These are phyloP conservation scores for Leucoraja erinaceus DNA, from an alignment of 2,113 vertebrate genomes.

Conservation along the genomic window DNA sequence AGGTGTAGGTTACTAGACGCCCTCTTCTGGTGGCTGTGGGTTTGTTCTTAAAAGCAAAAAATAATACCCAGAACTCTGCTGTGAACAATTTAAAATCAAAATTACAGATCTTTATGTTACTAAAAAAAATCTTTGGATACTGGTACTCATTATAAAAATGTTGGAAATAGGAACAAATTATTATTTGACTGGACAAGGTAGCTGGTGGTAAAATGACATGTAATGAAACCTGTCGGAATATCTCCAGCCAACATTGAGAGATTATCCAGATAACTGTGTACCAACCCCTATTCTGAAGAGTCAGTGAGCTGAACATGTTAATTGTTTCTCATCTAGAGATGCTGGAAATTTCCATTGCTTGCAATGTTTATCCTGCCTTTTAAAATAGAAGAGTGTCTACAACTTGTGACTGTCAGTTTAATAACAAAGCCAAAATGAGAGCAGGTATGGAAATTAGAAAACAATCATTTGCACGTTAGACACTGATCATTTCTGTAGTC, in stretches of 20 bases:
- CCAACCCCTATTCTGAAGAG: background rate
- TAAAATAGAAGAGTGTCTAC: background rate
- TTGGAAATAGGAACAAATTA: background rate
- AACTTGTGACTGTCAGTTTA: background rate
- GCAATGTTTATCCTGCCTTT: background rate
- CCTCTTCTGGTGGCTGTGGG: background rate
- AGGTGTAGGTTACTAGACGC: background rate
- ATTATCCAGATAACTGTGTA: background rate
- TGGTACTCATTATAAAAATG: background rate
- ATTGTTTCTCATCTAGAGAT: too few species aligned
- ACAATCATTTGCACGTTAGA: background rate
- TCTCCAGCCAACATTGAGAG: background rate
- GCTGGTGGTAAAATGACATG: background rate
- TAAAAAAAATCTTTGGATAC: background rate
- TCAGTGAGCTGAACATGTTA: too few species aligned
- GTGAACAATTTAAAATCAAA: background rate
- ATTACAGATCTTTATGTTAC: background rate
- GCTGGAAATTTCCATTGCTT: too few species aligned
- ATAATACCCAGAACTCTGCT: background rate
- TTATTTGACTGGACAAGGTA: background rate
- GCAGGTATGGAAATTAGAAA: background rate
- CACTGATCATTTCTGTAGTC: background rate
- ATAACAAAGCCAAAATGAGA: background rate
- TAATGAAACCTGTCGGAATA: background rate
- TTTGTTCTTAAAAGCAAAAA: background rate